Percentiles rank a stretch among this genome's conserved stretches.
phyloP scores from a whole-genome alignment of 2,888 invertebrate genomes.

The Oscheius onirici region DNA sequence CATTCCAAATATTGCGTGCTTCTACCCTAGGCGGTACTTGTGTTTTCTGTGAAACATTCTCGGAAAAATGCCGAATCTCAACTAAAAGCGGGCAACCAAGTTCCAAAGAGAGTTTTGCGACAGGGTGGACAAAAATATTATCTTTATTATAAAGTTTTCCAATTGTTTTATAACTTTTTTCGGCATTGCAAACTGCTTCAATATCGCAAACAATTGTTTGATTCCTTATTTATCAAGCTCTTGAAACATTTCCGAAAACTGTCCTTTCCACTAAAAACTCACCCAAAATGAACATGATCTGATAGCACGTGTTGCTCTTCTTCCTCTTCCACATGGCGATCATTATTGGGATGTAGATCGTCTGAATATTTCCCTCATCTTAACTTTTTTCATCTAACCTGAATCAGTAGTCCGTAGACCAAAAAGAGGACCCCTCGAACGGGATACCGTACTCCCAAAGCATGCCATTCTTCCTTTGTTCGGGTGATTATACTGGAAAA shows the following conservation, averaged over 20 bases:
- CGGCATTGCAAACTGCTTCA: too few species aligned
- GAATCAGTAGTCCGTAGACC: background rate
- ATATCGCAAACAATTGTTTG: background rate
- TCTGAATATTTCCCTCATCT: background rate
- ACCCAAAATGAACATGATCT: conserved; percentile 23
- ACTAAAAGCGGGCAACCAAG: too few species aligned
- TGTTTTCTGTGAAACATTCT: too few species aligned
- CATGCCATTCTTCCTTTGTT: background rate
- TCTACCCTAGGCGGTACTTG: too few species aligned
- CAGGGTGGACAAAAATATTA: too few species aligned
- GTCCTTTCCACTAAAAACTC: background rate
- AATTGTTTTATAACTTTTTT: too few species aligned
- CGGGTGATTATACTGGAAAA: background rate
- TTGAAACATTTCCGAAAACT: background rate
- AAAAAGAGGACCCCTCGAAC: background rate
- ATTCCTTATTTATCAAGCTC: background rate
- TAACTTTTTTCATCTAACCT: background rate
- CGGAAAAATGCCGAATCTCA: too few species aligned
- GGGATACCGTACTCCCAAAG: background rate
- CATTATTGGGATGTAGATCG: conserved; percentile 12
- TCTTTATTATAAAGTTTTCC: too few species aligned
- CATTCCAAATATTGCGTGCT: too few species aligned
- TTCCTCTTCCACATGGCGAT: background rate
- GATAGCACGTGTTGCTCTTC: conserved; percentile 11
- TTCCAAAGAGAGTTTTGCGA: too few species aligned